These are phyloP conservation scores for Trichogramma pretiosum DNA, from an alignment of 1,140 invertebrate genomes.

Conservation along the genomic window DNA sequence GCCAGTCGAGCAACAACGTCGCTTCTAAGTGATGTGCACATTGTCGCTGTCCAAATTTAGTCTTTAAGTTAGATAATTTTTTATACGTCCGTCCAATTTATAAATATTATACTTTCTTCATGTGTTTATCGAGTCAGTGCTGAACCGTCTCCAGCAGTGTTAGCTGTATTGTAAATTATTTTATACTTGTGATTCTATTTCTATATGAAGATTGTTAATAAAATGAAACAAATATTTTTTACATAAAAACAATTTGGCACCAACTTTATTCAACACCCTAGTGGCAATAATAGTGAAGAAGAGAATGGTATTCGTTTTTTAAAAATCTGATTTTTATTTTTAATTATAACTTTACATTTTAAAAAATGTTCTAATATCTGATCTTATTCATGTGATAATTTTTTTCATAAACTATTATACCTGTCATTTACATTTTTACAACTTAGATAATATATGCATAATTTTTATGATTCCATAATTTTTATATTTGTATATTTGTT, in stretches of 20 bases:
- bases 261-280: too few species aligned
- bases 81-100: not conserved
- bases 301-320: not conserved
- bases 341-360: slow-evolving; percentile 15
- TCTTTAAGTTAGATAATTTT: not conserved
- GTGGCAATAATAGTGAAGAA: too few species aligned
- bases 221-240: not conserved
- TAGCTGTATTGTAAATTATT: too few species aligned
- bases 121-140: too few species aligned
- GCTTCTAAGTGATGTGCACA: not conserved
- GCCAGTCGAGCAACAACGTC: slow-evolving; percentile 8
- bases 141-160: too few species aligned
- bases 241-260: too few species aligned
- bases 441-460: not conserved
- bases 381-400: slow-evolving; percentile 9
- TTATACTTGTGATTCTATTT: too few species aligned
- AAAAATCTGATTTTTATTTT: slow-evolving; percentile 15
- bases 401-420: slow-evolving; percentile 12
- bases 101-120: too few species aligned
- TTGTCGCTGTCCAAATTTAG: not conserved
- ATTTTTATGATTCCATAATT: not conserved
- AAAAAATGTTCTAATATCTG: slow-evolving; percentile 15
- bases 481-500: not conserved
- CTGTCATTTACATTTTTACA: slow-evolving; percentile 19
- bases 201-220: not conserved